These are phyloP conservation scores for Phaonia tiefii DNA, from an alignment of 2,888 invertebrate genomes.

Conservation along the genomic window DNA sequence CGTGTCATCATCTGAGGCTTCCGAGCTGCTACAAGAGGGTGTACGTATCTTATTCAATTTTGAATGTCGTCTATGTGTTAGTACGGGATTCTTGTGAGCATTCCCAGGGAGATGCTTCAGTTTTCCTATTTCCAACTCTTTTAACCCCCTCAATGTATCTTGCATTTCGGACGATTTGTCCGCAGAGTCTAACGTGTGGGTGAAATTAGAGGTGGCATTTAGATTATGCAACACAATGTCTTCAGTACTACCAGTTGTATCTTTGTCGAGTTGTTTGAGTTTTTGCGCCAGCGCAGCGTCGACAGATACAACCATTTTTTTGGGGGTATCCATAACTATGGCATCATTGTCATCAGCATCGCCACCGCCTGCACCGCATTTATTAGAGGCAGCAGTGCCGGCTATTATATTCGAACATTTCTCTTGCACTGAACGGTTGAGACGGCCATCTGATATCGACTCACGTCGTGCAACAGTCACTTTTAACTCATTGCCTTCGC, in stretches of 20 bases:
- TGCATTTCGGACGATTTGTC: constrained; percentile 60
- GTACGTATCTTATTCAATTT: constrained; percentile 88
- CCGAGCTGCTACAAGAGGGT: constrained; percentile 96
- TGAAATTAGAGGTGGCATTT: constrained; percentile 35
- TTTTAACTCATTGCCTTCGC: constrained; percentile 83
- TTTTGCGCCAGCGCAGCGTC: constrained; percentile 74
- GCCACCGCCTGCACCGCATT: not conserved
- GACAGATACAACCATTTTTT: constrained; percentile 81
- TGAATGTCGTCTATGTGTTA: constrained; percentile 82
- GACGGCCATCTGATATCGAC: constrained; percentile 89
- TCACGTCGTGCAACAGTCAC: constrained; percentile 85
- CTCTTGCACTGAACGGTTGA: constrained; percentile 87
- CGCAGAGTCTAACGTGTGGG: constrained; percentile 63
- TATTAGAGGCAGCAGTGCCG: constrained; percentile 80
- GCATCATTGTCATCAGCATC: constrained; percentile 27
- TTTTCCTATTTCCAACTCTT: constrained; percentile 78
- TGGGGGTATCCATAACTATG: constrained; percentile 80
- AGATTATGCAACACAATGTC: not conserved
- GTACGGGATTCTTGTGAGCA: constrained; percentile 74
- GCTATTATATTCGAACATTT: constrained; percentile 72
- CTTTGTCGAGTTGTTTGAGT: constrained; percentile 74
- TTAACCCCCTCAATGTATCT: constrained; percentile 73
- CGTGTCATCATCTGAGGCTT: constrained; percentile 94
- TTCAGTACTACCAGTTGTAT: constrained; percentile 25
- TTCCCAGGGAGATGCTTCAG: constrained; percentile 75